These are phyloP conservation scores for Brachionichthys hirsutus DNA, from an alignment of 2,113 vertebrate genomes.

Conservation along the genomic window DNA sequence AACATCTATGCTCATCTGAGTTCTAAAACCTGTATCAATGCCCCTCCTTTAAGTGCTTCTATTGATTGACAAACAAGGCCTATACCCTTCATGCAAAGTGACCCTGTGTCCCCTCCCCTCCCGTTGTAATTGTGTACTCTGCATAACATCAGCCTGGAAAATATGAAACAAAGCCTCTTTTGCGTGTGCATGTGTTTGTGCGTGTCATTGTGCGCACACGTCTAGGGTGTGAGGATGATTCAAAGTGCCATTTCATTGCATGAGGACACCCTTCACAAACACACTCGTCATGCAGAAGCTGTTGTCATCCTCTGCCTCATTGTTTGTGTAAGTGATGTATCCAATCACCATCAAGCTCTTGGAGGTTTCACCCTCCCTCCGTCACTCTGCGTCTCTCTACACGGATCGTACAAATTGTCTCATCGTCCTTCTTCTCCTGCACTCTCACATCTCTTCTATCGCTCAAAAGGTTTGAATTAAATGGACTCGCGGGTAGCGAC, in stretches of 20 bases:
- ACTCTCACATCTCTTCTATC: conserved; percentile 27
- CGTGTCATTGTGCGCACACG: conserved; percentile 27
- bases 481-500: conserved; percentile 20
- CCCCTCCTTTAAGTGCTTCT: conserved; percentile 12
- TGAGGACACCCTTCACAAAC: conserved; percentile 92
- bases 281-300: conserved; percentile 89
- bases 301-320: conserved; percentile 79
- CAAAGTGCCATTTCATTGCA: conserved; percentile 87
- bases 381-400: conserved; percentile 57
- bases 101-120: conserved; percentile 35
- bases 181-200: conserved; percentile 49
- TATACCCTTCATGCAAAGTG: conserved; percentile 38
- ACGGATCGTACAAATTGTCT: conserved; percentile 65
- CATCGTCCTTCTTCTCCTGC: conserved; percentile 61
- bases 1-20: conserved; percentile 3
- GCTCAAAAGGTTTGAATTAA: conserved; percentile 22
- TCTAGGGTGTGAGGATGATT: conserved; percentile 86
- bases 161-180: conserved; percentile 63
- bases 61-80: conserved; percentile 46
- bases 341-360: conserved; percentile 81
- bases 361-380: conserved; percentile 61
- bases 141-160: conserved; percentile 60
- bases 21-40: conserved; percentile 26
- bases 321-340: conserved; percentile 79
- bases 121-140: conserved; percentile 31